A percentile compares a stretch with the other conserved stretches of the same genome.
Conservation (phyloP, 2,113 vertebrate genomes). For the Erythrolamprus reginae region DNA sequence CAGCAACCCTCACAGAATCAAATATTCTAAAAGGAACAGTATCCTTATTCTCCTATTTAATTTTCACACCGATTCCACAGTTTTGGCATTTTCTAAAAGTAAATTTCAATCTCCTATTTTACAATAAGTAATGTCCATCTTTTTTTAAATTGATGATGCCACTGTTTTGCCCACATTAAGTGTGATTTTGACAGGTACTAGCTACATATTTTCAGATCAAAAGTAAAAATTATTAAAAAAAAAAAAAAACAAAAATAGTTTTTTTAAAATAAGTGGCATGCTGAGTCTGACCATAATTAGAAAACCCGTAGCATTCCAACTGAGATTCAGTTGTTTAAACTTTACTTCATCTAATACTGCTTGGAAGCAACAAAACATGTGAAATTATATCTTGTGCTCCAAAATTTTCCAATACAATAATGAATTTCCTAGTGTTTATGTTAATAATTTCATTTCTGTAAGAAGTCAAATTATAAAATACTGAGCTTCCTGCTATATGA, state of each 20-base stretch:
- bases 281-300: neutral
- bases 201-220: neutral
- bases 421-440: neutral
- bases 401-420: neutral
- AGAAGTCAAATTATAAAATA: neutral
- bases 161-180: neutral
- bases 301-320: neutral
- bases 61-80: neutral
- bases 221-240: neutral
- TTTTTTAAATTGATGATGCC: neutral
- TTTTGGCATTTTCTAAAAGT: neutral
- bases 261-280: neutral
- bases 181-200: neutral
- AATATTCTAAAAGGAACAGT: neutral
- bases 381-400: neutral
- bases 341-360: neutral
- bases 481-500: neutral
- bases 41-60: neutral
- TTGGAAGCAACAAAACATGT: neutral
- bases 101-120: neutral
- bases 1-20: neutral
- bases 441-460: neutral
- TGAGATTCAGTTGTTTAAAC: neutral
- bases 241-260: no score
- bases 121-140: neutral